Base-by-base conservation (phyloP, 23 tunicate species). In the Clavelina lepadiformis region DNA sequence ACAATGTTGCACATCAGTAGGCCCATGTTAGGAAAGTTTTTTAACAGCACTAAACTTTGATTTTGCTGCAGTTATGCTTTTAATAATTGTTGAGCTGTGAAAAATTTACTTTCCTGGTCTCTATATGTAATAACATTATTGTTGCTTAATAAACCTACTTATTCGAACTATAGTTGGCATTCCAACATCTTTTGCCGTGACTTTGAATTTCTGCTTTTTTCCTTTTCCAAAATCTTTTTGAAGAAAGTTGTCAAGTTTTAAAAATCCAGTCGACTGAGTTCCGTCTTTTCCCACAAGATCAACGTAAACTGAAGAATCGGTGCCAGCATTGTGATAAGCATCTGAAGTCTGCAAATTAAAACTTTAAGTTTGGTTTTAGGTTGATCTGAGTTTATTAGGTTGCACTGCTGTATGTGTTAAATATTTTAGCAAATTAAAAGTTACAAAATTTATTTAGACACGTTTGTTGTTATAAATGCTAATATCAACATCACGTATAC, bases 211-310 rank as follows among this genome's bases (percentile, higher is more conserved):
- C 28, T 76, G 64, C 19, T 26, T 51, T 50, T 37, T 26, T 51
- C 73, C 82, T 18, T 37, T 49, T 63, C 35, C 60, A 27, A 64
- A 65, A 28, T 65, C 49, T 23, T 64, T 25, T 3, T 37, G 32
- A 2, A 59, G 35, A 21, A 64, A 31, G 1, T 76, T 51, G 22
- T 64, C 61, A 19, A 76, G 51, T 33, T 49, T 51, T 32, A 34
- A 51, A 51, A 27, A 21, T 26, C 46, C 82, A 4, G 82, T 76
- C 2, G n/a, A 45, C 28, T n/a, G n/a, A n/a, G 2, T 64, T 21
- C 82, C 72, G 72, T 64, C 72, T 33, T 64, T 52, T 21, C 83
- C 75, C 5, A 63, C 54, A 56, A 78, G 37, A 25, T 45, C 59
- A 26, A 78, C 27, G 29, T 51, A 53, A 33, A 78, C 68, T 7